These are phyloP conservation scores for Sitta carolinensis DNA, from an alignment of 2,797 vertebrate species.

Conservation along the genomic window DNA sequence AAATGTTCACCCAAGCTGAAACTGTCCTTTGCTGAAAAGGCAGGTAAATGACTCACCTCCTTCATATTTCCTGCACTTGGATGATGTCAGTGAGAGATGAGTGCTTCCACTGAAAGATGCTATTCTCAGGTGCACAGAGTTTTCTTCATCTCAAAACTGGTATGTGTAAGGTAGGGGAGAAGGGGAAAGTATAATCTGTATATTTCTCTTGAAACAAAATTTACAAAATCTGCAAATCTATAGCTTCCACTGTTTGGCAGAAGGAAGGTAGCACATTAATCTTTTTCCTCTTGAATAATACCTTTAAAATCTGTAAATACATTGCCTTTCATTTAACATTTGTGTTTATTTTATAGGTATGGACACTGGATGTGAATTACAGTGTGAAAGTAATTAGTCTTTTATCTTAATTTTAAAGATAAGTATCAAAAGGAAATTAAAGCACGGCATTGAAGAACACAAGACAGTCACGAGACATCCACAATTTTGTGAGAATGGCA, in stretches of 20 bases:
- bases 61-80: background rate
- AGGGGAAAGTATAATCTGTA: background rate
- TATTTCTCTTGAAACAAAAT: background rate
- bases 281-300: background rate
- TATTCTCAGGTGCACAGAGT: background rate
- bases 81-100: background rate
- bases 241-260: background rate
- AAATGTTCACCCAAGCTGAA: background rate
- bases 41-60: background rate
- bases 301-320: background rate
- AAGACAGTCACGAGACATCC: background rate
- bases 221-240: background rate
- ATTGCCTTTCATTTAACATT: background rate
- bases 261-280: background rate
- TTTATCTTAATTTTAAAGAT: background rate
- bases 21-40: background rate
- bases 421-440: background rate
- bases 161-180: background rate
- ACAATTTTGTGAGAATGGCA: background rate
- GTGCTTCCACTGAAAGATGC: background rate
- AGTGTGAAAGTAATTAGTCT: background rate
- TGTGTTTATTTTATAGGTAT: background rate
- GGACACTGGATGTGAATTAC: background rate
- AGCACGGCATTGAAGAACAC: rapidly evolving
- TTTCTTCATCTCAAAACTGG: background rate